A percentile compares a stretch with the other conserved stretches of the same genome.
These are phyloP conservation scores for Telmatochromis sp. DNA, from an alignment of 2,113 vertebrate species.

Conservation along the genomic window DNA sequence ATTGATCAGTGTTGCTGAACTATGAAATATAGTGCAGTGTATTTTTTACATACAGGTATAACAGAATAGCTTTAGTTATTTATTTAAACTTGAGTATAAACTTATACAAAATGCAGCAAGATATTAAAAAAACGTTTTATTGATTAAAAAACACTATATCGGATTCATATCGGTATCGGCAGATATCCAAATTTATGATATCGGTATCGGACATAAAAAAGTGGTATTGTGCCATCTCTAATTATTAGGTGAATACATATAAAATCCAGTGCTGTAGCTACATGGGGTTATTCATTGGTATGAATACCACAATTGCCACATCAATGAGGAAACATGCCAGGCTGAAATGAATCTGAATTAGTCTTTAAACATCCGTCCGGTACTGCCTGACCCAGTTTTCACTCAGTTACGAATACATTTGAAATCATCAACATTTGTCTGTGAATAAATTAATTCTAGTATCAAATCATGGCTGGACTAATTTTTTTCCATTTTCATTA, in stretches of 20 bases:
- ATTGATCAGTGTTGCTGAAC: too few relatives aligned
- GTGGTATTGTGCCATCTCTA: too few relatives aligned
- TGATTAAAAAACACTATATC: too few relatives aligned
- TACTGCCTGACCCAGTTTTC: not conserved
- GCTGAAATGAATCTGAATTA: not conserved
- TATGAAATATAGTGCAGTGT: too few relatives aligned
- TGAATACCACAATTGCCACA: not conserved
- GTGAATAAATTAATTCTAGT: constrained; percentile 44
- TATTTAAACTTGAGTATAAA: too few relatives aligned
- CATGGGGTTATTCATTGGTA: not conserved
- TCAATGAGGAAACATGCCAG: not conserved
- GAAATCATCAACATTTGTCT: not conserved
- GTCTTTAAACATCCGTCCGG: not conserved
- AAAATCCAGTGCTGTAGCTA: not conserved
- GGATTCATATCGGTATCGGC: too few relatives aligned
- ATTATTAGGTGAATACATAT: not conserved
- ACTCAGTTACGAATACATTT: not conserved
- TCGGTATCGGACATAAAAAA: too few relatives aligned
- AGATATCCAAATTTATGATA: too few relatives aligned
- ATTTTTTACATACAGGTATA: too few relatives aligned
- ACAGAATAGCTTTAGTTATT: too few relatives aligned
- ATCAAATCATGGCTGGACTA: not conserved
- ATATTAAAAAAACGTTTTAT: too few relatives aligned
- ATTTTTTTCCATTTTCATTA: not conserved
- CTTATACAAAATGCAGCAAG: too few relatives aligned